Evolutionary conservation across 2,888 invertebrate species (phyloP).

Genomic region (Sericinus montela): DNA sequence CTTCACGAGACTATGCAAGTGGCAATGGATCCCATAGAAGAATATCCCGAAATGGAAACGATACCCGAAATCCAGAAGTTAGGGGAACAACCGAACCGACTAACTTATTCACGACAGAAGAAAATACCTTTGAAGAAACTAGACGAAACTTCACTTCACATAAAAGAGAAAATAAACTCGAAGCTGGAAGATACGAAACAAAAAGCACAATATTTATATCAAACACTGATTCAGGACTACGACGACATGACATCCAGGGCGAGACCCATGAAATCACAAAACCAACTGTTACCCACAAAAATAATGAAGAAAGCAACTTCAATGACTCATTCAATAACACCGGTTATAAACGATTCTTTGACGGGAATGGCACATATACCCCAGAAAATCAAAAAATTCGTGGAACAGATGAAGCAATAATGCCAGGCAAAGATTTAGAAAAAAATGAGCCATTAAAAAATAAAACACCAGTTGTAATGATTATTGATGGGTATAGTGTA

Average conservation of each 20-base stretch:
- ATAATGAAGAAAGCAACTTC: constrained; percentile 51
- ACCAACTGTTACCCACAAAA: constrained; percentile 47
- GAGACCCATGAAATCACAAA: constrained; percentile 40
- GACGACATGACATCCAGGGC: constrained; percentile 50
- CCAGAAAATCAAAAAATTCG: constrained; percentile 58
- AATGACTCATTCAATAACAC: constrained; percentile 52
- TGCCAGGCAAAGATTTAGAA: constrained; percentile 25
- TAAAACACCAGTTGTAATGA: constrained; percentile 48
- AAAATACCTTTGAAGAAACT: constrained; percentile 36
- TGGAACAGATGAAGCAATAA: constrained; percentile 60
- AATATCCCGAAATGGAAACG: constrained; percentile 40
- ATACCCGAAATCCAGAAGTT: constrained; percentile 34
- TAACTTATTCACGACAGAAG: constrained; percentile 28
- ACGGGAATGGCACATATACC: constrained; percentile 61
- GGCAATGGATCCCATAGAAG: constrained; percentile 46
- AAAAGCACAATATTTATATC: constrained; percentile 57
- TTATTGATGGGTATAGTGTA: constrained; percentile 68
- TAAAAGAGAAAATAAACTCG: constrained; percentile 49
- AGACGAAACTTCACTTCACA: constrained; percentile 38
- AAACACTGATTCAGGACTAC: constrained; percentile 58
- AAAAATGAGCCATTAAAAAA: constrained; percentile 25
- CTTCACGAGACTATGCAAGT: constrained; percentile 67
- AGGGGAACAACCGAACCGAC: constrained; percentile 29
- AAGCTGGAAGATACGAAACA: constrained; percentile 59
- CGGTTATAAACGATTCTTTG: constrained; percentile 62